Evolutionary conservation across 2,113 vertebrate genomes (phyloP).

Genomic region (Nesoenas mayeri): DNA sequence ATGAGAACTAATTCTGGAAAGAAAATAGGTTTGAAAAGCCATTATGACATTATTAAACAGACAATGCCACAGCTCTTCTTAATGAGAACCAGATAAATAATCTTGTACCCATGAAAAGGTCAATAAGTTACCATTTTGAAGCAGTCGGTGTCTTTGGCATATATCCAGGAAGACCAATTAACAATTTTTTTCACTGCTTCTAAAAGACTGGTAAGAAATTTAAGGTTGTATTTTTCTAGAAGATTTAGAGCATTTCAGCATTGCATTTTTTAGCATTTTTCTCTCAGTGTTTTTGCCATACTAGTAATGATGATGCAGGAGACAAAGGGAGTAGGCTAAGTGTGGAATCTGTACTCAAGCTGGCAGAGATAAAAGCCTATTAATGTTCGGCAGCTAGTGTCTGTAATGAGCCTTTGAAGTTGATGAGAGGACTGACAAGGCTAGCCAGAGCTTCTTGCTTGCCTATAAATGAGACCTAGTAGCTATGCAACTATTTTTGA

Average conservation of each 20-base stretch:
- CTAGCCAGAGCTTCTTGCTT: not conserved
- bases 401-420: not conserved
- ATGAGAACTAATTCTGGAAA: slow-evolving; percentile 16
- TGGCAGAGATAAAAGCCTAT: not conserved
- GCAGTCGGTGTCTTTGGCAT: not conserved
- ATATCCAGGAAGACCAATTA: slow-evolving; percentile 47
- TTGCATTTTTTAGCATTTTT: not conserved
- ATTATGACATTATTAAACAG: slow-evolving; percentile 27
- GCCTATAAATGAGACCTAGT: not conserved
- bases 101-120: slow-evolving; percentile 61
- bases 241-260: not conserved
- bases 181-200: not conserved
- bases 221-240: not conserved
- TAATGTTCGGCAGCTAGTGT: not conserved
- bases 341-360: not conserved
- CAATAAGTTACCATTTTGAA: slow-evolving; percentile 51
- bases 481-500: not conserved
- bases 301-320: not conserved
- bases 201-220: not conserved
- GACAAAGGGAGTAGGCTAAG: not conserved
- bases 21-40: slow-evolving; percentile 43
- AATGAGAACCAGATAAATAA: slow-evolving; percentile 54
- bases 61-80: slow-evolving; percentile 14
- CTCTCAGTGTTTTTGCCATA: not conserved
- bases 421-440: not conserved